These are phyloP conservation scores for Chaenocephalus aceratus DNA, from an alignment of 2,113 vertebrate genomes.

Conservation along the genomic window DNA sequence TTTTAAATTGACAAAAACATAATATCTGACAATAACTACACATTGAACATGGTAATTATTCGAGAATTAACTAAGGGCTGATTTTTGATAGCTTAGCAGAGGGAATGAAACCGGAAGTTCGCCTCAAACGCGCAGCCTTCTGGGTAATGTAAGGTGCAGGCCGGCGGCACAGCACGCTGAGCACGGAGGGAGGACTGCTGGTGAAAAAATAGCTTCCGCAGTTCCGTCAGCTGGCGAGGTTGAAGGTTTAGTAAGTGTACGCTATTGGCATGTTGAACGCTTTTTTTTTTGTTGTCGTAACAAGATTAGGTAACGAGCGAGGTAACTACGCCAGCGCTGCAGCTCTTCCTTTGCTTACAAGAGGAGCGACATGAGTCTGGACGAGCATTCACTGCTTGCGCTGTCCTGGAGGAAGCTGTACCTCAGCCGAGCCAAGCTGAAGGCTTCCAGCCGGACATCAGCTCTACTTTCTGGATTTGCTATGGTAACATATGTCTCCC, in stretches of 20 bases:
- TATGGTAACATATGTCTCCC: slow-evolving; percentile 85
- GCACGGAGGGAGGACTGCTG: slow-evolving; percentile 62
- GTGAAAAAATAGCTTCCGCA: slow-evolving; percentile 49
- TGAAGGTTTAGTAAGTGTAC: slow-evolving; percentile 15
- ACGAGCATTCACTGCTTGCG: slow-evolving; percentile 96
- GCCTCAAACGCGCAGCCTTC: slow-evolving; percentile 66
- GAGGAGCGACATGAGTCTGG: slow-evolving; percentile 76
- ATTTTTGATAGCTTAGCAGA: background rate
- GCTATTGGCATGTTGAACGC: slow-evolving; percentile 45
- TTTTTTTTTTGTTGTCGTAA: slow-evolving; percentile 17
- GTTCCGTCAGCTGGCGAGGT: slow-evolving; percentile 33
- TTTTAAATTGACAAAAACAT: background rate
- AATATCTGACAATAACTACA: background rate
- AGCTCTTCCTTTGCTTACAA: background rate
- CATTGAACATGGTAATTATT: background rate
- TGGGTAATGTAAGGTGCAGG: slow-evolving; percentile 80
- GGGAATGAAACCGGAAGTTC: slow-evolving; percentile 51
- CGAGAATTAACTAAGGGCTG: background rate
- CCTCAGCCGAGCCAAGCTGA: slow-evolving; percentile 96
- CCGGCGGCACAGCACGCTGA: slow-evolving; percentile 63
- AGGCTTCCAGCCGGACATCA: slow-evolving; percentile 96
- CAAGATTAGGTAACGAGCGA: slow-evolving; percentile 9
- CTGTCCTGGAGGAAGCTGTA: slow-evolving; percentile 98
- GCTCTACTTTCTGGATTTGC: slow-evolving; percentile 97
- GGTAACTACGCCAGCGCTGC: slow-evolving; percentile 1